These are phyloP conservation scores for Desmodus rotundus DNA, from an alignment of 2,113 vertebrate species.

Conservation along the genomic window DNA sequence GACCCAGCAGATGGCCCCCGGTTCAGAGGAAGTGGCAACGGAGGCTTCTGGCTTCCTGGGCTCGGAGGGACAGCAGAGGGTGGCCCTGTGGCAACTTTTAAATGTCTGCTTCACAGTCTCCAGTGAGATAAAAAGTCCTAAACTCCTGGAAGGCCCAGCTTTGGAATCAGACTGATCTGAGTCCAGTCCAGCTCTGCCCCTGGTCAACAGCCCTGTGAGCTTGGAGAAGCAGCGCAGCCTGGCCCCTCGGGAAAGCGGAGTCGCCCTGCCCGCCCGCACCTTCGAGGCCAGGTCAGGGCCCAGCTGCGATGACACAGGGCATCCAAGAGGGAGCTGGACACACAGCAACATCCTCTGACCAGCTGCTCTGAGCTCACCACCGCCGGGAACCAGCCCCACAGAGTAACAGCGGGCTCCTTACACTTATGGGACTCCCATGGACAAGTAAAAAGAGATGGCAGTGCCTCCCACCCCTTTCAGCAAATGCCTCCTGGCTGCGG, in stretches of 20 bases:
- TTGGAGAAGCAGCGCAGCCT: neutral
- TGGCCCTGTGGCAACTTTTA: neutral
- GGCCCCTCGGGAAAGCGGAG: rapidly evolving
- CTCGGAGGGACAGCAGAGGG: neutral
- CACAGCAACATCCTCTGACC: rapidly evolving
- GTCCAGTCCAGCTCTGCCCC: neutral
- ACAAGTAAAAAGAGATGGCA: neutral
- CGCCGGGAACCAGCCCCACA: rapidly evolving
- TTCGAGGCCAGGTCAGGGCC: neutral
- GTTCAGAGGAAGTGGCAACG: neutral
- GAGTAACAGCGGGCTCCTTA: neutral
- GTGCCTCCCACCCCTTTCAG: too few relatives aligned
- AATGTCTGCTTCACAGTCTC: too few relatives aligned
- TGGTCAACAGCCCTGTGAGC: neutral
- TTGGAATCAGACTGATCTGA: neutral
- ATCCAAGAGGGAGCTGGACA: neutral
- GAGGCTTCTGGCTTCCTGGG: rapidly evolving
- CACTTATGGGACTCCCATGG: rapidly evolving
- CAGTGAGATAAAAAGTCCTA: neutral
- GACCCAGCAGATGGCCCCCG: too few relatives aligned
- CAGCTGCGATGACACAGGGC: rapidly evolving
- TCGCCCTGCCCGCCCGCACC: neutral
- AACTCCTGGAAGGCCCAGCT: neutral
- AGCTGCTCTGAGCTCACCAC: rapidly evolving
- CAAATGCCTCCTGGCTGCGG: neutral